Base-by-base conservation (phyloP, 2,113 vertebrate genomes). In the Corvus cornix region DNA sequence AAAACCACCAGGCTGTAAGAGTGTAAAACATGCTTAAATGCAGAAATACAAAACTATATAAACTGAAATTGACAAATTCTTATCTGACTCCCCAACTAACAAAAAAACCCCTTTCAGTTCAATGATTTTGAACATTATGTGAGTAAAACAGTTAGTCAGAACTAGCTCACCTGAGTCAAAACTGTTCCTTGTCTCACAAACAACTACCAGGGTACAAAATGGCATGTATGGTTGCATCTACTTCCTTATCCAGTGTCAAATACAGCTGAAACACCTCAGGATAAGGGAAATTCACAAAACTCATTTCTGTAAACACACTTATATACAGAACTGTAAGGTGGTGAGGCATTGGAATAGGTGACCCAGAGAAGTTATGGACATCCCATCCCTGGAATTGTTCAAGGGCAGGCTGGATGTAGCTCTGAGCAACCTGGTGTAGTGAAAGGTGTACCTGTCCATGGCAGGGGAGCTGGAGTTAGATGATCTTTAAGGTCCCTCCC, bases 211-310 rank as follows among this genome's bases (percentile, higher is more conserved):
- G 14, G 27, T 17, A 87, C 4, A 41, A 66, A 75, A n/a, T 1
- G 6, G 13, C 24, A 64, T 0, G 0, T 7, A 1, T 21, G 31
- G 11, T 4, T 6, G 3, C 23, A 80, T 15, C 12, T 7, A 4
- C 18, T 27, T 55, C 52, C 59, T 37, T 31, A 53, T 5, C 35
- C 0, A 1, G 9, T 17, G 9, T 23, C 44, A 75, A 68, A 87
- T 12, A n/a, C 13, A 52, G 22, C 30, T 84, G 43, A 90, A 87
- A 64, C 0, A 3, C 11, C 39, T 12, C 8, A 15, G 23, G n/a
- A 22, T 21, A 73, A 46, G n/a, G 24, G 4, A 90, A 59, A 35
- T 41, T 39, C 53, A 79, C 16, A 48, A 23, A 59, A 31, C 18
- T 83, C 1, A 13, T 28, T 84, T 53, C 44, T 27, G 1, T 23